Base-by-base conservation (phyloP, 2,113 vertebrate genomes). In the Probosciger aterrimus region DNA sequence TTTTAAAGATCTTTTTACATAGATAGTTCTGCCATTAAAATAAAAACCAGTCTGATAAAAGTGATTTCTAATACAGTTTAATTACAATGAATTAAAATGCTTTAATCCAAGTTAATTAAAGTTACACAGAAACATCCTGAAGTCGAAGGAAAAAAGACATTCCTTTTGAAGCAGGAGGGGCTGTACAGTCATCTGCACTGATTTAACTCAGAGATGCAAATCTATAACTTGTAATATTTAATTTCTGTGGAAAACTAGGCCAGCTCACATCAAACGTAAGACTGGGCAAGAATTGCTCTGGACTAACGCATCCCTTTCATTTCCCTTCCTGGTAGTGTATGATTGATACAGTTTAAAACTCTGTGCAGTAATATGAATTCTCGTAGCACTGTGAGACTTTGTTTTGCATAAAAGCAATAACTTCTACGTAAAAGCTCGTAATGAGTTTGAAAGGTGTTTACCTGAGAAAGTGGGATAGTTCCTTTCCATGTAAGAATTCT, bases 141-240 rank as follows among this genome's bases (percentile, higher is more conserved):
- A 79, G 23, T 14, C 63, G 63, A 64, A 52, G 0, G 5, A 8
- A 52, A 55, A 50, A 65, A 70, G 53, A 0, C 14, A 35, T 49
- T 80, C 10, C 28, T 88, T 79, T 41, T 49, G 85, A 79, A 90
- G 57, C 59, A 53, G 65, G 37, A 70, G 35, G 25, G 31, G 86
- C 70, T 64, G 16, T 59, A 4, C 14, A 37, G 89, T 64, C 0
- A 0, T 16, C 44, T 67, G 46, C 31, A 3, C n/a, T 64, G 62
- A 49, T 75, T 60, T 44, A 81, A 71, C 20, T 43, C 23, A 14
- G 35, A 1, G 14, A 55, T 80, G 43, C 11, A 81, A 74, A 49
- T 47, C n/a, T 75, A 1, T 63, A 70, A 27, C 18, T 87, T 24
- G 25, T 11, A 60, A 10, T 33, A 14, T 55, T 88, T 82, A 22